These are phyloP conservation scores for Clitarchus hookeri DNA, from an alignment of 2,888 invertebrate genomes.

Conservation along the genomic window DNA sequence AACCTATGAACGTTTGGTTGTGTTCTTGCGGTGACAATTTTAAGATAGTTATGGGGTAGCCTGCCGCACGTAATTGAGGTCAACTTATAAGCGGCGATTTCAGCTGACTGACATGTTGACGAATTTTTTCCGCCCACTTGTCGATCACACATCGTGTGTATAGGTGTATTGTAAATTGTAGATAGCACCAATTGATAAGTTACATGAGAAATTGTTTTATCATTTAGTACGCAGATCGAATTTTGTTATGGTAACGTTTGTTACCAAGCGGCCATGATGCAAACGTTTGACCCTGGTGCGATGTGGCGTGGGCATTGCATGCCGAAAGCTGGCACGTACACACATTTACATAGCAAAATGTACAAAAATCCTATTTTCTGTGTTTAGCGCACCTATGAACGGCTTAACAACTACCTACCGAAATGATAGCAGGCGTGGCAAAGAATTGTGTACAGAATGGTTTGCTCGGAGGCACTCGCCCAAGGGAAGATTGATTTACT, in stretches of 20 bases:
- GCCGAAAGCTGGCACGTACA: conserved; percentile 32
- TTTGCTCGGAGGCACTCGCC: neutral
- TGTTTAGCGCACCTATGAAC: neutral
- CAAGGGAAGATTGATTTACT: neutral
- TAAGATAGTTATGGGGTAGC: neutral
- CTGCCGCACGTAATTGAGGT: conserved; percentile 11
- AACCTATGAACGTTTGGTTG: neutral
- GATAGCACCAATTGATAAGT: too few relatives aligned
- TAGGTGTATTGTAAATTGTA: too few relatives aligned
- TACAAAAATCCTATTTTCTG: conserved; percentile 19
- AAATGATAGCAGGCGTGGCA: neutral
- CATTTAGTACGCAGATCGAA: too few relatives aligned
- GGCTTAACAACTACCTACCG: neutral
- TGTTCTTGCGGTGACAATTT: neutral
- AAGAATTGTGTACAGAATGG: neutral
- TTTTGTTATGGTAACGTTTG: neutral
- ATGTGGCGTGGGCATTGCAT: conserved; percentile 23
- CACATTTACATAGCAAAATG: conserved; percentile 28
- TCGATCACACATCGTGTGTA: neutral
- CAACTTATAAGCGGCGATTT: neutral
- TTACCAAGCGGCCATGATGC: conserved; percentile 41
- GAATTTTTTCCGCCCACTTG: neutral
- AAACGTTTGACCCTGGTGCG: conserved; percentile 10
- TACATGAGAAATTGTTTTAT: too few relatives aligned
- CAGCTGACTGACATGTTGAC: neutral